Percentiles rank a stretch among this genome's conserved stretches.
phyloP scores from a whole-genome alignment of 2,113 vertebrate genomes.

The Aldabrachelys gigantea region DNA sequence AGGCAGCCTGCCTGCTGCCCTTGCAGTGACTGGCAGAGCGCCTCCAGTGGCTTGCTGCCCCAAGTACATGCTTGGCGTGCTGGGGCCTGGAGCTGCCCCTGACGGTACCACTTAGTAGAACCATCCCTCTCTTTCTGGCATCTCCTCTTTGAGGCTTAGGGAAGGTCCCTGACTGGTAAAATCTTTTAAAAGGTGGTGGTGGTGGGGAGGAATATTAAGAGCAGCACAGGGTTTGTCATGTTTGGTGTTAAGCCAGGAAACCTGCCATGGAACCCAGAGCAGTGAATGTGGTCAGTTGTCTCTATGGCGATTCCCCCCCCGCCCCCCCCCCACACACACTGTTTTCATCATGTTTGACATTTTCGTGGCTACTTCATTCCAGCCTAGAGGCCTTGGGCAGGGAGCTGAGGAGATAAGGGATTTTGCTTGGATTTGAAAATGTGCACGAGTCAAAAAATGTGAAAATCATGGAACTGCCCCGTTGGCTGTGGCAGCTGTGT shows the following conservation, averaged over 20 bases:
- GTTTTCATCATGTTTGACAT: conserved; percentile 46
- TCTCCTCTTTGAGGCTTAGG: conserved; percentile 70
- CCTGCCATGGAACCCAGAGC: conserved; percentile 54
- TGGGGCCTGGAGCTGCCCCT: too few species aligned
- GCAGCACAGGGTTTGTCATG: conserved; percentile 69
- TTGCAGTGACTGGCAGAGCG: too few species aligned
- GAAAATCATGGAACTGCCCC: rapidly evolving
- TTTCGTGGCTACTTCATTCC: conserved; percentile 37
- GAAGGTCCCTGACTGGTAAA: conserved; percentile 72
- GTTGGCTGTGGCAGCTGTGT: not conserved
- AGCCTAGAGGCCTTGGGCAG: conserved; percentile 31
- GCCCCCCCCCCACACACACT: not conserved
- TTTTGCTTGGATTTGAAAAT: not conserved
- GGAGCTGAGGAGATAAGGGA: not conserved
- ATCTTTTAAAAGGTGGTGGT: conserved; percentile 59
- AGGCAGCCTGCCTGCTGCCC: too few species aligned
- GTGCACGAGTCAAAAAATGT: not conserved
- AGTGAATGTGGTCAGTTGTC: conserved; percentile 64
- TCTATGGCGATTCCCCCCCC: conserved; percentile 59
- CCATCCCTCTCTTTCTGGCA: not conserved
- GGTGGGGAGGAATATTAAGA: conserved; percentile 62
- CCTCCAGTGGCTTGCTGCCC: too few species aligned
- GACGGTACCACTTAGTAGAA: too few species aligned
- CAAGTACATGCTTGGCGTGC: too few species aligned
- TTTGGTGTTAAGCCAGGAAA: conserved; percentile 68